Conservation (phyloP, 2,888 invertebrate genomes). For the Megaustenia siamemsis region DNA sequence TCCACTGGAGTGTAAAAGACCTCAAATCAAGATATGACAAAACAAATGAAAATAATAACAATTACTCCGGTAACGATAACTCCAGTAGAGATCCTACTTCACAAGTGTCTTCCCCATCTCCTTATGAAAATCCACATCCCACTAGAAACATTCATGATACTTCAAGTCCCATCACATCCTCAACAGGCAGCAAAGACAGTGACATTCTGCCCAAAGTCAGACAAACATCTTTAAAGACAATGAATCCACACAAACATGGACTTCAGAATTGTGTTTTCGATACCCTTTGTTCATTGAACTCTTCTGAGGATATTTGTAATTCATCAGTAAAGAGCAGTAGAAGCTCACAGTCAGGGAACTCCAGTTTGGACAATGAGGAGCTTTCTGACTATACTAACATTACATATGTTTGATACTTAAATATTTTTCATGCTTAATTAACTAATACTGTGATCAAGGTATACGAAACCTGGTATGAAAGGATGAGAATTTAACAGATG, state of each 20-base stretch:
- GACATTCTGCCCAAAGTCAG: constrained; percentile 30
- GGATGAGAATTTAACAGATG: too few species aligned
- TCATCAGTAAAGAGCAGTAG: constrained; percentile 64
- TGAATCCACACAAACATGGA: constrained; percentile 28
- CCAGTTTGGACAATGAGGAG: constrained; percentile 60
- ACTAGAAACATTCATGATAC: constrained; percentile 61
- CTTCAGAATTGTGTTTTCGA: constrained; percentile 45
- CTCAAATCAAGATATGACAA: constrained; percentile 62
- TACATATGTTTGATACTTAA: constrained; percentile 63
- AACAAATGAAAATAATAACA: not conserved
- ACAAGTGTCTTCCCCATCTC: constrained; percentile 48
- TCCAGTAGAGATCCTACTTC: constrained; percentile 8
- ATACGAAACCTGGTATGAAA: too few species aligned
- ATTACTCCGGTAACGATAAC: not conserved
- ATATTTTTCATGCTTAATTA: not conserved
- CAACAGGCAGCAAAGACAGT: constrained; percentile 67
- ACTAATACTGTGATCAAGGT: not conserved
- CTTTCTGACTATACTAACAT: constrained; percentile 63
- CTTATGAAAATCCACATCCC: constrained; percentile 68
- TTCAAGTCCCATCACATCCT: constrained; percentile 64
- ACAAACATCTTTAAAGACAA: constrained; percentile 45
- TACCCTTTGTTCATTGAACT: constrained; percentile 63
- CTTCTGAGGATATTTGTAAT: constrained; percentile 61
- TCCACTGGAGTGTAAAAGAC: constrained; percentile 73
- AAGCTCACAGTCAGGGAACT: constrained; percentile 60